A percentile compares a stretch with the other conserved stretches of the same genome.
phyloP scores from a whole-genome alignment of 1,140 invertebrate genomes.

The Calephelis virginiensis region DNA sequence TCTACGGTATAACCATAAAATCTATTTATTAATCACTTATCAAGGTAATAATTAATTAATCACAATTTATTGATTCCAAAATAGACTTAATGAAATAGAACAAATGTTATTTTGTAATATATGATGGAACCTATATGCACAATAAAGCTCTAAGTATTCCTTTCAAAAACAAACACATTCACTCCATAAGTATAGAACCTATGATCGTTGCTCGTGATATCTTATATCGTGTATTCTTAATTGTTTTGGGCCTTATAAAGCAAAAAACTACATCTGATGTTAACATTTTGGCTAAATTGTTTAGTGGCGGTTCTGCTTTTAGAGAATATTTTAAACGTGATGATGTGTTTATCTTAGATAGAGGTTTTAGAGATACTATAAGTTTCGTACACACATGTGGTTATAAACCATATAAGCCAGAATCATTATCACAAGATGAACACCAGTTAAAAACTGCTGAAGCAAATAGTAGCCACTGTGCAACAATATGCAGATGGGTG shows the following conservation, averaged over 20 bases:
- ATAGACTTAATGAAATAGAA: background rate
- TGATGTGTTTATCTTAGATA: too few relatives aligned
- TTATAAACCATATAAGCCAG: too few relatives aligned
- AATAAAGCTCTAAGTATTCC: slow-evolving; percentile 20
- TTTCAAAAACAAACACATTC: slow-evolving; percentile 23
- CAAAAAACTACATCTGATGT: slow-evolving; percentile 22
- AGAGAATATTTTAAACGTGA: too few relatives aligned
- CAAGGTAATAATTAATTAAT: background rate
- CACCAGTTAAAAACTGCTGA: too few relatives aligned
- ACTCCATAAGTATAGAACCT: background rate
- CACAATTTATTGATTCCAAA: background rate
- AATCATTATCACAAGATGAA: too few relatives aligned
- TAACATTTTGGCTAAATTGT: slow-evolving; percentile 3
- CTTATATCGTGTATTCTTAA: slow-evolving; percentile 19
- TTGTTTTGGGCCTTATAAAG: slow-evolving; percentile 19
- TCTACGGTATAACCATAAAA: too few relatives aligned
- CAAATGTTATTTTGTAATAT: background rate
- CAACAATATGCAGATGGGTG: slow-evolving; percentile 11
- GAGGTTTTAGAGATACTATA: too few relatives aligned
- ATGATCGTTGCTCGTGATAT: slow-evolving; percentile 21
- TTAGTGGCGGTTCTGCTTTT: background rate
- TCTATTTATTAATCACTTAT: too few relatives aligned
- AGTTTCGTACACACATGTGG: too few relatives aligned
- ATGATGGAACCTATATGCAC: background rate
- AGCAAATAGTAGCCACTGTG: too few relatives aligned